Base-by-base conservation (phyloP, 1,140 invertebrate species). In the Homarus americanus region DNA sequence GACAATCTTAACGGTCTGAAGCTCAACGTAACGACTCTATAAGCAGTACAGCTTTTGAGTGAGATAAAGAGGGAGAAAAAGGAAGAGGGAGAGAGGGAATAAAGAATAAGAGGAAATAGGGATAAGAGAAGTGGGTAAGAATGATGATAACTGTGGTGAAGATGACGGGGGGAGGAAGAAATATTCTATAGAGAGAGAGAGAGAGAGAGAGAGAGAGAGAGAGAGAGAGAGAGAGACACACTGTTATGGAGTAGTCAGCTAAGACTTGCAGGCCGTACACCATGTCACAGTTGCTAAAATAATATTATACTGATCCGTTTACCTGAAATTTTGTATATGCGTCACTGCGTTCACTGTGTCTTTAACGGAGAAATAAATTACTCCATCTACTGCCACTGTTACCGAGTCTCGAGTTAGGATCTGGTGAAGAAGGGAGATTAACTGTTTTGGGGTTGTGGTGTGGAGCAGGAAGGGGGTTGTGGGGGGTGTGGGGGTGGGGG, bases 381-480 rank as follows among this genome's bases (percentile, higher is more conserved):
- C 75, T 12, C 75, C 75, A 41, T 94, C 93, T 12, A 93, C 94
- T 38, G 93, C 91, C 49, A 94, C 93, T 53, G 94, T 94, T 49
- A 94, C 95, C 58, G 94, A 95, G 94, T 96, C 95, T 93, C 95
- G 95, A 32, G 95, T 95, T 82, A 96, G 93, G 84, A 96, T 95
- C 95, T 95, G 95, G 92, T 95, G 95, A 20, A 95, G 95, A 28
- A 95, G 24, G 36, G 40, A 41, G 75, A 34, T 49, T 49, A 49
- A 49, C 44, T 49, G 44, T 7, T 7, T 5, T 5, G 44, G 44
- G 12, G 44, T 15, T 49, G 12, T 49, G 44, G 12, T 49, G 44
- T 5, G n/a, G n/a, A n/a, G n/a, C n/a, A n/a, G n/a, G n/a, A n/a
- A n/a, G n/a, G n/a, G n/a, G n/a, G n/a, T n/a, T n/a, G n/a, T n/a